phyloP scores from a whole-genome alignment of 2,113 vertebrate species.

The Callocephalon fimbriatum region DNA sequence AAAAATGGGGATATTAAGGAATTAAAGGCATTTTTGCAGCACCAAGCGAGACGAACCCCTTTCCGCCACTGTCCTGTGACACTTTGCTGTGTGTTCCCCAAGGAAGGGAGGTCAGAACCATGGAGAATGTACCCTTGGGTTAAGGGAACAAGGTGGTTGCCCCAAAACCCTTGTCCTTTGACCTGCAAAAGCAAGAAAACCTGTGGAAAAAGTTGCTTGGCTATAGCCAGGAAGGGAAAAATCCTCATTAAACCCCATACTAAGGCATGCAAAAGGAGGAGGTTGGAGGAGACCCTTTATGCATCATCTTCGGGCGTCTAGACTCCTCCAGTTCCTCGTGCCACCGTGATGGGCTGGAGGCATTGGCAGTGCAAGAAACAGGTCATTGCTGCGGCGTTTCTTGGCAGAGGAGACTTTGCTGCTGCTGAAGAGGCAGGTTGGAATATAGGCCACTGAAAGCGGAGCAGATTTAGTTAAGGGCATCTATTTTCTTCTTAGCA shows the following conservation, averaged over 20 bases:
- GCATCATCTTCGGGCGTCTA: accelerated
- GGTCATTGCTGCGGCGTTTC: background rate
- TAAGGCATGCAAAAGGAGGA: background rate
- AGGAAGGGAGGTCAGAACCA: background rate
- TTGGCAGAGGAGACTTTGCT: background rate
- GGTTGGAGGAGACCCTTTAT: background rate
- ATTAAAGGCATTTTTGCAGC: conserved; percentile 41
- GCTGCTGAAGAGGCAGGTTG: background rate
- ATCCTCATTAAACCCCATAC: no score
- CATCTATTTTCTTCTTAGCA: background rate
- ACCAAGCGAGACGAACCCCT: background rate
- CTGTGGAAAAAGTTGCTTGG: background rate
- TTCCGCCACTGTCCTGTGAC: accelerated
- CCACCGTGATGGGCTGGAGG: background rate
- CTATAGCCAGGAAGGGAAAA: background rate
- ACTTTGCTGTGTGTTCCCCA: background rate
- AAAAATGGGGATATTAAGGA: conserved; percentile 27
- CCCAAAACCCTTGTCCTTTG: background rate
- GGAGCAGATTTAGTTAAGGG: background rate
- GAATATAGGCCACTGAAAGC: background rate
- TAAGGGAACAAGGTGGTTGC: background rate
- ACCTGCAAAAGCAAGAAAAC: background rate
- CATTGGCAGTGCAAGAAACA: background rate
- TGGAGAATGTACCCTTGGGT: accelerated
- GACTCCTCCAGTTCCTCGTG: background rate